Percentiles rank a stretch among this genome's conserved stretches.
Evolutionary conservation across 2,797 vertebrate genomes (phyloP).

Genomic region (Syngnathus acus): DNA sequence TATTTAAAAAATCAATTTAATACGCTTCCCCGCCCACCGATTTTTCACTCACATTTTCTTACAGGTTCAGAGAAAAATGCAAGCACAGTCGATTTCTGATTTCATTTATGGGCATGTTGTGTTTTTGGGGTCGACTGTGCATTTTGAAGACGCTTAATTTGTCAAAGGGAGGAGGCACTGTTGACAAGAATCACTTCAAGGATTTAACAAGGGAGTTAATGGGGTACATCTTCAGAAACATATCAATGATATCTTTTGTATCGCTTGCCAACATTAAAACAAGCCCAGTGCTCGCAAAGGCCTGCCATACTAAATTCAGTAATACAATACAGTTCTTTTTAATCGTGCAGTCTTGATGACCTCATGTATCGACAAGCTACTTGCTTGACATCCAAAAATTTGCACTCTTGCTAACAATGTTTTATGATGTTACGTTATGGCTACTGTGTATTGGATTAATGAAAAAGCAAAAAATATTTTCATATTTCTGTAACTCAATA

Average conservation of each 20-base stretch:
- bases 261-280: neutral
- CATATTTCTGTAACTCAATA: neutral
- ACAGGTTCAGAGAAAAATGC: neutral
- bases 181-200: neutral
- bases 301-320: neutral
- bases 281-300: neutral
- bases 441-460: neutral
- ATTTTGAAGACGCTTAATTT: neutral
- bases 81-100: neutral
- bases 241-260: neutral
- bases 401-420: neutral
- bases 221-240: neutral
- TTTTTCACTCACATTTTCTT: neutral
- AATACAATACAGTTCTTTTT: neutral
- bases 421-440: neutral
- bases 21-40: neutral
- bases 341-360: neutral
- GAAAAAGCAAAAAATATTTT: neutral
- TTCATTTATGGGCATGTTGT: neutral
- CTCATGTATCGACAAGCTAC: neutral
- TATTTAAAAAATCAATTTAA: neutral
- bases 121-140: neutral
- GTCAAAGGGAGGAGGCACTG: neutral
- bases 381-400: neutral
- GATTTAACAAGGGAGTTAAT: neutral